Conservation (phyloP, 2,797 vertebrate species). For the Ammospiza maritima region DNA sequence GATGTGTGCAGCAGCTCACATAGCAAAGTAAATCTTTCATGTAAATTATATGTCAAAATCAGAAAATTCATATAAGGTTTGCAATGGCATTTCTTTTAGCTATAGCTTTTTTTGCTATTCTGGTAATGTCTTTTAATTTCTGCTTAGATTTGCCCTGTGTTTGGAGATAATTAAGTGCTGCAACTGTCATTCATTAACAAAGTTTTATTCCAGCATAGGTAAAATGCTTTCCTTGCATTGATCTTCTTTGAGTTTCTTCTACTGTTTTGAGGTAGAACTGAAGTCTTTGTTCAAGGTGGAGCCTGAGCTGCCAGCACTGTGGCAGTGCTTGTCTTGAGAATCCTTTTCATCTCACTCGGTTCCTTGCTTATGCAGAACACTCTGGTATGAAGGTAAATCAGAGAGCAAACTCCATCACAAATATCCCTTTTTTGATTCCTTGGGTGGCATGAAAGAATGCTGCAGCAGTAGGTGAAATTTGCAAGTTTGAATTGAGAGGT, state of each 20-base stretch:
- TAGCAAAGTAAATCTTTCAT: neutral
- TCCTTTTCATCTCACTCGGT: neutral
- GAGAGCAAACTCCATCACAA: neutral
- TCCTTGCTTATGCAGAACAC: neutral
- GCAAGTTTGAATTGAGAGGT: neutral
- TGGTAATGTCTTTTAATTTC: neutral
- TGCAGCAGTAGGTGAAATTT: neutral
- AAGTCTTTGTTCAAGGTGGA: conserved; percentile 2
- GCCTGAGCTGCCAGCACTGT: neutral
- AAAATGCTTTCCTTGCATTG: neutral
- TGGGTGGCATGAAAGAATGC: neutral
- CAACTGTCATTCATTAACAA: neutral
- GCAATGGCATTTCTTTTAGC: neutral
- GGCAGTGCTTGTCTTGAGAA: neutral
- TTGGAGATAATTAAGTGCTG: neutral
- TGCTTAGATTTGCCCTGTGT: neutral
- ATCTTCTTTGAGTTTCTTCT: neutral
- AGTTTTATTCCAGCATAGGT: neutral
- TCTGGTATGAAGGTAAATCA: neutral
- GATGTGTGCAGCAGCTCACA: neutral
- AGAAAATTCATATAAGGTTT: neutral
- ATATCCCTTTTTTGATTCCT: neutral
- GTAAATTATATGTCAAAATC: neutral
- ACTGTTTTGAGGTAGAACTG: neutral
- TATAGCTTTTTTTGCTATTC: neutral